Base-by-base conservation (phyloP, 2,797 vertebrate species). In the Vespertilio murinus region DNA sequence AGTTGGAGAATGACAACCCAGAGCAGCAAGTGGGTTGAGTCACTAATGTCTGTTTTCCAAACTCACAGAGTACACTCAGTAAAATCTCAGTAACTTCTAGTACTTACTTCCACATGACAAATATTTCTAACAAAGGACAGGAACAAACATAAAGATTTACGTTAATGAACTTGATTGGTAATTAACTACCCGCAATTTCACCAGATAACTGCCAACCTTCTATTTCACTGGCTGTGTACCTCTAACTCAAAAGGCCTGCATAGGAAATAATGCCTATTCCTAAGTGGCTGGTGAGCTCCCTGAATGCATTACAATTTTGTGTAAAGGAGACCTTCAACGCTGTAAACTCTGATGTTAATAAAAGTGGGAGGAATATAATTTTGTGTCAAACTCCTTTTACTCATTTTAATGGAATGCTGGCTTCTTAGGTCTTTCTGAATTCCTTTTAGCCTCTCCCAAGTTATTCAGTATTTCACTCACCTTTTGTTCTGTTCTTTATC, bases 261-360 rank as follows among this genome's bases (percentile, higher is more conserved):
- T 35, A 90, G 45, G 91, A 96, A 94, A 96, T 65, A 94, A 75
- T 35, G 18, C 12, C 54, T 61, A 40, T 81, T 91, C 25, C 33
- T 81, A 74, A 77, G 22, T 35, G 49, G 54, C 64, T 42, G 5
- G 5, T 52, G 52, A 81, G 8, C 42, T 88, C 42, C 33, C 30
- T 45, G 35, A 83, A 81, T 77, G 52, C 11, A 54, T 80, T 87
- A 85, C 30, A 90, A 90, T 67, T 84, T 85, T 77, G 71, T 59
- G 87, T 67, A 93, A 90, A 93, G 28, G 56, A 90, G 40, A 94
- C 25, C n/a, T 92, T 91, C 87, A 85, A 87, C 94, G 71, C n/a
- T 56, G 74, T 75, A 79, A 90, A 93, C 40, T 78, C 47, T 10
- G 10, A 47, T 73, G 8, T 94, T 93, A 90, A 25, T 69, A 79